These are phyloP conservation scores for Cygnus buccinator DNA, from an alignment of 2,113 vertebrate species.

Conservation along the genomic window DNA sequence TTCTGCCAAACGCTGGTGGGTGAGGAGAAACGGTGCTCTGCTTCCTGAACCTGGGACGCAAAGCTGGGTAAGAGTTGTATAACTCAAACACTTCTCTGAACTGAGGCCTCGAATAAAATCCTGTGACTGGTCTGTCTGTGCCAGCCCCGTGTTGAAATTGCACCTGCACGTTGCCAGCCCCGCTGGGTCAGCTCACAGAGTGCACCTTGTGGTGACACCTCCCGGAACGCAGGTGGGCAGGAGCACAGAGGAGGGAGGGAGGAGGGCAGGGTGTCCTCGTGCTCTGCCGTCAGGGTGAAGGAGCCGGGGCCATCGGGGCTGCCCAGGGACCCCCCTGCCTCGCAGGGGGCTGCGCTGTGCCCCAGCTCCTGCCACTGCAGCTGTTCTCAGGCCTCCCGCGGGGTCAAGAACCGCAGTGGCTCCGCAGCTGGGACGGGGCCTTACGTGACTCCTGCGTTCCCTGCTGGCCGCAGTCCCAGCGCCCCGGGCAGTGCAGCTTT, in stretches of 20 bases:
- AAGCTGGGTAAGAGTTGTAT: neutral
- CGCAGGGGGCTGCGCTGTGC: neutral
- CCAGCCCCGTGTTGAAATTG: neutral
- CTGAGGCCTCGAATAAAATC: conserved; percentile 27
- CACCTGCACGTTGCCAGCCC: neutral
- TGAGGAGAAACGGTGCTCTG: neutral
- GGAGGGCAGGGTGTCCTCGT: neutral
- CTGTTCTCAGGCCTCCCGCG: neutral
- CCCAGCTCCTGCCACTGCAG: fast-evolving
- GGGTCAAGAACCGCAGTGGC: conserved; percentile 16
- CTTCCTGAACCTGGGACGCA: neutral
- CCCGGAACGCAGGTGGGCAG: fast-evolving
- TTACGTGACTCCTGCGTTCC: conserved; percentile 45
- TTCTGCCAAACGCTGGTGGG: neutral
- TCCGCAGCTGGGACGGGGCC: neutral
- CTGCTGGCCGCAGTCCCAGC: conserved; percentile 34
- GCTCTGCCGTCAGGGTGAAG: neutral
- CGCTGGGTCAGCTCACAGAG: neutral
- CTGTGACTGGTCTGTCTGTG: neutral
- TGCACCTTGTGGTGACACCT: neutral
- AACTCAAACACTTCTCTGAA: neutral
- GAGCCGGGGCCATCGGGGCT: neutral
- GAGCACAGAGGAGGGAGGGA: neutral
- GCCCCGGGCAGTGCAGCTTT: neutral
- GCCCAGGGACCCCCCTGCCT: neutral